Evolutionary conservation across 2,113 vertebrate genomes (phyloP).

Genomic region (Microtus montanus): DNA sequence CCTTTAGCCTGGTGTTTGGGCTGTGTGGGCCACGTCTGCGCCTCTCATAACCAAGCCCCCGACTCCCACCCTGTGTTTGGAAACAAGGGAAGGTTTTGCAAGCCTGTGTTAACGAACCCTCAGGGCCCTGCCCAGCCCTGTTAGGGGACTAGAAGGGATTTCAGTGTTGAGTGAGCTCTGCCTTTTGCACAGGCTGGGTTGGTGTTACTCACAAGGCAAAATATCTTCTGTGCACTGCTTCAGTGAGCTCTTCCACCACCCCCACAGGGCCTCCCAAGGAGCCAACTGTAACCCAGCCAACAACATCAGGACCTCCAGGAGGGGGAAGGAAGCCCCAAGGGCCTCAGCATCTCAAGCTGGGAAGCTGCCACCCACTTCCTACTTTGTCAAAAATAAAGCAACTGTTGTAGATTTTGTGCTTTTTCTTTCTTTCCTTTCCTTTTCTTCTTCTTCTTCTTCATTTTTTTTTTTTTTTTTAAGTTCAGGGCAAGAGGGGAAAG

Average conservation of each 20-base stretch:
- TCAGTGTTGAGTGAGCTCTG: slow-evolving; percentile 58
- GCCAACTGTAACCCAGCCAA: background rate
- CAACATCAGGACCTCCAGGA: background rate
- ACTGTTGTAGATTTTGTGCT: slow-evolving; percentile 65
- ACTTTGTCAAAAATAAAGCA: slow-evolving; percentile 73
- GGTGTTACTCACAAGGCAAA: slow-evolving; percentile 59
- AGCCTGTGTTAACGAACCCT: background rate
- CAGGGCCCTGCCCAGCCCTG: background rate
- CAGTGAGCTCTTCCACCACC: slow-evolving; percentile 40
- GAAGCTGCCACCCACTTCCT: slow-evolving; percentile 57
- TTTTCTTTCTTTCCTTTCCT: background rate
- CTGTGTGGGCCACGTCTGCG: background rate
- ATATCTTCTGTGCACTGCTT: slow-evolving; percentile 57
- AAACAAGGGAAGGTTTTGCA: background rate
- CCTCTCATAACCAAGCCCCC: background rate
- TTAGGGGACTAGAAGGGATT: background rate
- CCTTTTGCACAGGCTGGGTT: slow-evolving; percentile 65
- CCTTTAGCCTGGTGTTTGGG: background rate
- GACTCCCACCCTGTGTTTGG: background rate
- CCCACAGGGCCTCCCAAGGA: background rate
- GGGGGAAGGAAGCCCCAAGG: background rate
- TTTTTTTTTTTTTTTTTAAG: background rate
- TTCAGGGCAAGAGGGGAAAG: slow-evolving; percentile 66
- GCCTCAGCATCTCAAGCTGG: slow-evolving; percentile 48
- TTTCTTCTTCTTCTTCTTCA: background rate